Percentiles rank a stretch among this genome's conserved stretches.
phyloP scores from a whole-genome alignment of 1,140 invertebrate species.

The Tetranychus urticae region DNA sequence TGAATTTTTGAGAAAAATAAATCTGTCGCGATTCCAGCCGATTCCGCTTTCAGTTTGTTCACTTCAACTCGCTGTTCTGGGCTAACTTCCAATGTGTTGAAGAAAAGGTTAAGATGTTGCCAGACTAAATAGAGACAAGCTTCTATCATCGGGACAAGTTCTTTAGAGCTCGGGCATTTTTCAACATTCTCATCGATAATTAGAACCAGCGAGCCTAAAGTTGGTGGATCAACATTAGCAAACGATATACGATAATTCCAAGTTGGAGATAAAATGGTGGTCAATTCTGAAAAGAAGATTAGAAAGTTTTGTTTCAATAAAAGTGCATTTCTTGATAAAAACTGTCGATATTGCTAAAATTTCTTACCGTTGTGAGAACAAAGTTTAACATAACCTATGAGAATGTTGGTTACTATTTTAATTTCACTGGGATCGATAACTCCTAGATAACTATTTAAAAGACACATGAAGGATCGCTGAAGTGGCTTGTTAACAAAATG shows the following conservation, averaged over 20 bases:
- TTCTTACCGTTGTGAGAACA: conserved; percentile 3
- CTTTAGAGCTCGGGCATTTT: not conserved
- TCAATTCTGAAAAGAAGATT: not conserved
- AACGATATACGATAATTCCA: conserved; percentile 2
- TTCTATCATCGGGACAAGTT: conserved; percentile 1
- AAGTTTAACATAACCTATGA: conserved; percentile 4
- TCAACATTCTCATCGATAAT: conserved; percentile 3
- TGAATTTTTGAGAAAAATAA: conserved; percentile 9
- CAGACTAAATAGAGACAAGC: conserved; percentile 5
- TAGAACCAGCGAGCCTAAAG: conserved; percentile 4
- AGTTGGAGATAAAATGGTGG: conserved; percentile 6
- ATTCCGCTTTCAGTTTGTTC: not conserved
- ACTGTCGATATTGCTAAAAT: not conserved
- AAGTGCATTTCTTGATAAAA: not conserved
- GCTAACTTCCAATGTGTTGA: not conserved
- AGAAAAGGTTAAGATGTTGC: conserved; percentile 9
- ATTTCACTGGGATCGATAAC: not conserved
- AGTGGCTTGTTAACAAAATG: conserved; percentile 1
- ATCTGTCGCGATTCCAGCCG: conserved; percentile 4
- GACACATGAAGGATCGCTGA: conserved; percentile 3
- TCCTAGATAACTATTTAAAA: conserved; percentile 1
- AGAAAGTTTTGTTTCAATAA: not conserved
- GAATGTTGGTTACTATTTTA: conserved; percentile 6
- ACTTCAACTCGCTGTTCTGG: conserved; percentile 1
- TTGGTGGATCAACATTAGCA: not conserved